Evolutionary conservation across 2,888 invertebrate species (phyloP).

Genomic region (Nasonia oneida): DNA sequence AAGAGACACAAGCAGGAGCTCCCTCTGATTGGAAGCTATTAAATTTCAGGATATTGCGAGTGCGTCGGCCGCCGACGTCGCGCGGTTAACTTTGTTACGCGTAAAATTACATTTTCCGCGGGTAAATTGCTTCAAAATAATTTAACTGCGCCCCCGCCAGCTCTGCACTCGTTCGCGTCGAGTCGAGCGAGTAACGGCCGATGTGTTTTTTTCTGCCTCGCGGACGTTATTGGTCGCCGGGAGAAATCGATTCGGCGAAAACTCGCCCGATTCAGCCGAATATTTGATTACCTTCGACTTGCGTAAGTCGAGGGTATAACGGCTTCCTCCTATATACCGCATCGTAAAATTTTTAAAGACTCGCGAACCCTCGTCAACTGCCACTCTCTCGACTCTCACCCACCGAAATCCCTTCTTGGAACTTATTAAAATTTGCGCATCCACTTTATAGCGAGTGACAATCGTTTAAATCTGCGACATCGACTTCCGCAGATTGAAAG

Average conservation of each 20-base stretch:
- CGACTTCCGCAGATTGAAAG: neutral
- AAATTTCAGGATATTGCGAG: slow-evolving; percentile 12
- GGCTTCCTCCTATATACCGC: neutral
- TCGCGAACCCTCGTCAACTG: neutral
- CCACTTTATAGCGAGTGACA: neutral
- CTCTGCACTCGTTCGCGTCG: neutral
- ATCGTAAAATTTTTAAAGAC: slow-evolving; percentile 14
- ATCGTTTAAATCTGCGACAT: neutral
- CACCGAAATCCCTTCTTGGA: neutral
- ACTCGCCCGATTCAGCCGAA: neutral
- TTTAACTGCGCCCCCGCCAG: neutral
- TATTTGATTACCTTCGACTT: neutral
- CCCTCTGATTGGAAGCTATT: slow-evolving; percentile 1
- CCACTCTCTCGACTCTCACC: neutral
- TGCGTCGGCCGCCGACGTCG: neutral
- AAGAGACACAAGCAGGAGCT: neutral
- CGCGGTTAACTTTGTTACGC: neutral
- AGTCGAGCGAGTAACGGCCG: neutral
- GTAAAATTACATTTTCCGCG: neutral
- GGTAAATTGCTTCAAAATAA: neutral
- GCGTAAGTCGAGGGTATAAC: neutral
- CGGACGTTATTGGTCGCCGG: neutral
- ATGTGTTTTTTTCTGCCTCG: neutral
- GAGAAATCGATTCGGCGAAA: neutral
- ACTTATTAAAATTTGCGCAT: neutral